These are phyloP conservation scores for Drosophila pachea DNA, from an alignment of 1,140 invertebrate genomes.

Conservation along the genomic window DNA sequence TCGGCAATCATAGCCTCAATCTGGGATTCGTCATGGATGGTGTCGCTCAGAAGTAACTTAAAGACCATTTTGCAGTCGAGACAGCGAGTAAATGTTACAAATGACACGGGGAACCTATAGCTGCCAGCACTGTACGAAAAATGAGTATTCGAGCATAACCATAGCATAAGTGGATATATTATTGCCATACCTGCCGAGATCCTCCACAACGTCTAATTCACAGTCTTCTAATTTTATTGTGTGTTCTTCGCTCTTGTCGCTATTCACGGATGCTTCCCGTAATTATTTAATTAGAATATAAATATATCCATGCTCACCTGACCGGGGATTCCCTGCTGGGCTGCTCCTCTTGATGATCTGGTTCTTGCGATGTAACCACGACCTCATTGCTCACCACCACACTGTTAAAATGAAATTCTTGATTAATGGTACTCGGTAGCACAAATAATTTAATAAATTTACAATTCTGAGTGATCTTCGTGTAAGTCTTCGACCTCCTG, in stretches of 20 bases:
- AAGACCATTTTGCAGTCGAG: conserved; percentile 36
- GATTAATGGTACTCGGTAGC: too few species aligned
- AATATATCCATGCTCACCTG: too few species aligned
- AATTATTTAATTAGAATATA: not conserved
- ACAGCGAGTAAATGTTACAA: conserved; percentile 27
- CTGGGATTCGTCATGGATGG: not conserved
- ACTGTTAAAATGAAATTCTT: too few species aligned
- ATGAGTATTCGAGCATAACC: not conserved
- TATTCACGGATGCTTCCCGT: not conserved
- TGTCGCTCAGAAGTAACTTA: conserved; percentile 1
- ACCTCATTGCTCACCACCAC: too few species aligned
- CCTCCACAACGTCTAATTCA: conserved; percentile 11
- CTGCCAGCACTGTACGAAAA: conserved; percentile 13
- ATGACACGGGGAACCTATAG: conserved; percentile 33
- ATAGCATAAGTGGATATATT: not conserved
- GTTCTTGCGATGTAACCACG: too few species aligned
- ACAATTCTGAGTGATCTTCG: too few species aligned
- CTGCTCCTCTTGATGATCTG: too few species aligned
- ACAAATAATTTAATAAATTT: too few species aligned
- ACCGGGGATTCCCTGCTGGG: too few species aligned
- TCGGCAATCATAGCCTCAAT: not conserved
- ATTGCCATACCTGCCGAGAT: conserved; percentile 17
- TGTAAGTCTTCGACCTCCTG: too few species aligned
- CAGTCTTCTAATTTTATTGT: not conserved
- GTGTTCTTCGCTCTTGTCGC: not conserved